These are phyloP conservation scores for Lordiphosa collinella DNA, from an alignment of 1,140 invertebrate genomes.

Conservation along the genomic window DNA sequence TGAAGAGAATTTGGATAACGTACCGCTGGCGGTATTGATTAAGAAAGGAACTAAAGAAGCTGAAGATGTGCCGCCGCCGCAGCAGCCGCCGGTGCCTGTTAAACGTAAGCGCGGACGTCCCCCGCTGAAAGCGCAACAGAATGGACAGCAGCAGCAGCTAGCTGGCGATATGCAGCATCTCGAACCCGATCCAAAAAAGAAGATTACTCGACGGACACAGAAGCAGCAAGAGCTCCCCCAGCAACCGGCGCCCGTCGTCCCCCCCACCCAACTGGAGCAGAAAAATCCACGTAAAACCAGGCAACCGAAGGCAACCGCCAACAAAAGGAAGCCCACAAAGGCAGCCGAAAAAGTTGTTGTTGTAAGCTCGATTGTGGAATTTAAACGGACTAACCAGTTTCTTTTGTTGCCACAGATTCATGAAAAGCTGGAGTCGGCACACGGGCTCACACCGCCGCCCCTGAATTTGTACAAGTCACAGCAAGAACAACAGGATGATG, in stretches of 20 bases:
- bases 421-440: neutral
- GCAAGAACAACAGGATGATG: neutral
- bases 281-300: neutral
- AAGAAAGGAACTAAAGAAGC: neutral
- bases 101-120: constrained; percentile 23
- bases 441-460: constrained; percentile 1
- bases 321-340: constrained; percentile 1
- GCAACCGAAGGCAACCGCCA: too few species aligned
- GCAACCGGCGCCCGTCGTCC: too few species aligned
- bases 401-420: constrained; percentile 51
- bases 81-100: neutral
- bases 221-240: too few species aligned
- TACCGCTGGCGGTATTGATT: neutral
- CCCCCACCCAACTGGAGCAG: neutral
- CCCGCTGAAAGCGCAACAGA: neutral
- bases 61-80: too few species aligned
- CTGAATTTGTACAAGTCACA: constrained; percentile 19
- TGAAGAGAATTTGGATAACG: neutral
- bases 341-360: constrained; percentile 12
- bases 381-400: constrained; percentile 30
- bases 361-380: constrained; percentile 20
- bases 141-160: too few species aligned
- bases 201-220: too few species aligned
- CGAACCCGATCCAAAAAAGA: too few species aligned
- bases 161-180: too few species aligned